Conservation (phyloP, 1,140 invertebrate genomes). For the Teleopsis dalmanni region DNA sequence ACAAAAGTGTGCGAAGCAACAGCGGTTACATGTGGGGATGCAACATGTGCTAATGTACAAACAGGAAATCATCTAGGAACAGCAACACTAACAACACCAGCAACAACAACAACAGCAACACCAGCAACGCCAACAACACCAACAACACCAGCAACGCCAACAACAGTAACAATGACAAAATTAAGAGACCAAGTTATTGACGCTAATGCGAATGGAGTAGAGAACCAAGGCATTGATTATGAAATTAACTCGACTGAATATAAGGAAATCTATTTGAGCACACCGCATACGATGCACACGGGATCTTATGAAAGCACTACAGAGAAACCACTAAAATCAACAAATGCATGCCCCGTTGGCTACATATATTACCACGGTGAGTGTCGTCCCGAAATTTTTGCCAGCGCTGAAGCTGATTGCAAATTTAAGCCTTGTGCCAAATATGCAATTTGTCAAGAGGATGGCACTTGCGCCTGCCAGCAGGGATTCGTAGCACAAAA, state of each 20-base stretch:
- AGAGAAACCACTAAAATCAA: not conserved
- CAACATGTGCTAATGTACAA: not conserved
- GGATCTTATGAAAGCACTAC: not conserved
- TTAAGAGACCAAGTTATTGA: too few relatives aligned
- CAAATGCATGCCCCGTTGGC: constrained; percentile 7
- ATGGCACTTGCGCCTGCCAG: constrained; percentile 6
- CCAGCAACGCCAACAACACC: too few relatives aligned
- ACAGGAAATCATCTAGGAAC: not conserved
- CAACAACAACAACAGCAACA: too few relatives aligned
- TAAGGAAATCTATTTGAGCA: too few relatives aligned
- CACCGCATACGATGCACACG: too few relatives aligned
- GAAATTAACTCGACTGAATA: too few relatives aligned
- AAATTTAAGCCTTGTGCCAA: not conserved
- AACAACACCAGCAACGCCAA: not conserved
- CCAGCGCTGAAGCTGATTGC: constrained; percentile 6
- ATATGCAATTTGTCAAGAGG: constrained; percentile 1
- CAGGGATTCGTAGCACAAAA: too few relatives aligned
- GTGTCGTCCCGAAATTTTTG: constrained; percentile 5
- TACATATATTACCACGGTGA: not conserved
- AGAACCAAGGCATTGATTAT: too few relatives aligned
- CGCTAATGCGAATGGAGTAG: too few relatives aligned
- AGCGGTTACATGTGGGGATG: too few relatives aligned
- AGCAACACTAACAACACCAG: too few relatives aligned
- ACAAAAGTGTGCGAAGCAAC: not conserved
- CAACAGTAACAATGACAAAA: too few relatives aligned